These are phyloP conservation scores for Bombus turneri DNA, from an alignment of 1,140 invertebrate species.

Conservation along the genomic window DNA sequence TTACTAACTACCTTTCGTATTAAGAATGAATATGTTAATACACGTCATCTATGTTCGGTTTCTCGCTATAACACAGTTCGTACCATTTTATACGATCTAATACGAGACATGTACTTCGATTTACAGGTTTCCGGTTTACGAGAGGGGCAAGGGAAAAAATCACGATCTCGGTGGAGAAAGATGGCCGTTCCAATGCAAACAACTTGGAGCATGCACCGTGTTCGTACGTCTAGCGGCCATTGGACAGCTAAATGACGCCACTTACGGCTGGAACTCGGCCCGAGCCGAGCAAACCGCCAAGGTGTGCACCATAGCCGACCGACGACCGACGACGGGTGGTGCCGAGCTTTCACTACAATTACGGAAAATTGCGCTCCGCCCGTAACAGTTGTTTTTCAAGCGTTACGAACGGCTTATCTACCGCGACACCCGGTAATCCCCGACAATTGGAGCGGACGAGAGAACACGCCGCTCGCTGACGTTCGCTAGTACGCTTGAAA, in stretches of 20 bases:
- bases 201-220: constrained; percentile 72
- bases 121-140: background rate
- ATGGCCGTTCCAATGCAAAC: constrained; percentile 63
- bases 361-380: constrained; percentile 77
- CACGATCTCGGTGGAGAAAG: constrained; percentile 23
- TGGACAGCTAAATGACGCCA: constrained; percentile 79
- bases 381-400: constrained; percentile 77
- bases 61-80: too few species aligned
- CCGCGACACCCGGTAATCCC: constrained; percentile 48
- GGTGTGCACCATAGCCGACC: constrained; percentile 24
- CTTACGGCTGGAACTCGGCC: constrained; percentile 68
- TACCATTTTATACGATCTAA: background rate
- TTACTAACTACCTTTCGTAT: background rate
- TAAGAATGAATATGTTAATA: background rate
- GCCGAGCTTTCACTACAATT: constrained; percentile 80
- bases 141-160: background rate
- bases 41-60: too few species aligned
- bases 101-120: background rate
- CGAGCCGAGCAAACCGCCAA: constrained; percentile 46
- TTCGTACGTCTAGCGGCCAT: constrained; percentile 72
- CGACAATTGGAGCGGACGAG: constrained; percentile 49
- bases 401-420: constrained; percentile 64
- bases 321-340: constrained; percentile 52
- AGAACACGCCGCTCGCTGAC: constrained; percentile 32
- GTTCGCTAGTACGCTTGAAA: background rate